Evolutionary conservation across 2,797 vertebrate genomes (phyloP).

Genomic region (Betta splendens): DNA sequence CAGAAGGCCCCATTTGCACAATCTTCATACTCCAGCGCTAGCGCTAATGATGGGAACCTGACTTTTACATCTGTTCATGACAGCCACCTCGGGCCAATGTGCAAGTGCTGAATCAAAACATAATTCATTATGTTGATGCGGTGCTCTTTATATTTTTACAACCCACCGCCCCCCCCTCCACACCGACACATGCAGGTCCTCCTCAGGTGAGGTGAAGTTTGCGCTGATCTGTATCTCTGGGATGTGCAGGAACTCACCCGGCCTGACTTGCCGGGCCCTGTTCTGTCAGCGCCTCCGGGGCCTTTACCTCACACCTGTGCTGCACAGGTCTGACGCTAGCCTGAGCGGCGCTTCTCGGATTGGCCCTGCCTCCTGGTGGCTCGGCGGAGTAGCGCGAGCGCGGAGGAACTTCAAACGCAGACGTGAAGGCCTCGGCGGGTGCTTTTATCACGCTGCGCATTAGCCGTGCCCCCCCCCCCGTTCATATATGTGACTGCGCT

Average conservation of each 20-base stretch:
- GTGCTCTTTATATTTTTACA: conserved; percentile 58
- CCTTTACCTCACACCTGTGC: conserved; percentile 74
- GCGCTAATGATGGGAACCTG: conserved; percentile 78
- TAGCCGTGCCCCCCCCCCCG: conserved; percentile 66
- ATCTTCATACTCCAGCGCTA: conserved; percentile 69
- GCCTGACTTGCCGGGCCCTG: conserved; percentile 76
- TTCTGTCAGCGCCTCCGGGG: conserved; percentile 71
- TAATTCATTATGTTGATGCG: conserved; percentile 80
- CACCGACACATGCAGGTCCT: conserved; percentile 22
- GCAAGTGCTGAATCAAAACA: conserved; percentile 78
- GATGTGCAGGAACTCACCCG: conserved; percentile 74
- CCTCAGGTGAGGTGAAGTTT: conserved; percentile 52
- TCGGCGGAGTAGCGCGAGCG: conserved; percentile 40
- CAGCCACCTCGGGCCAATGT: conserved; percentile 76
- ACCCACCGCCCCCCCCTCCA: conserved; percentile 10
- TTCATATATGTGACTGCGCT: conserved; percentile 65
- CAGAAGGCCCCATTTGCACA: conserved; percentile 82
- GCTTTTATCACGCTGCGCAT: conserved; percentile 75
- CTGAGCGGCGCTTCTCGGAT: conserved; percentile 44
- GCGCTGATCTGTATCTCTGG: conserved; percentile 70
- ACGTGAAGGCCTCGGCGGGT: conserved; percentile 63
- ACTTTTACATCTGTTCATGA: conserved; percentile 80
- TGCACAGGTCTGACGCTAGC: conserved; percentile 50
- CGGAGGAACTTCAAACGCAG: conserved; percentile 61
- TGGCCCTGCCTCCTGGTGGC: conserved; percentile 69